Evolutionary conservation across 2,797 vertebrate species (phyloP).

Genomic region (Eleutherodactylus coqui): DNA sequence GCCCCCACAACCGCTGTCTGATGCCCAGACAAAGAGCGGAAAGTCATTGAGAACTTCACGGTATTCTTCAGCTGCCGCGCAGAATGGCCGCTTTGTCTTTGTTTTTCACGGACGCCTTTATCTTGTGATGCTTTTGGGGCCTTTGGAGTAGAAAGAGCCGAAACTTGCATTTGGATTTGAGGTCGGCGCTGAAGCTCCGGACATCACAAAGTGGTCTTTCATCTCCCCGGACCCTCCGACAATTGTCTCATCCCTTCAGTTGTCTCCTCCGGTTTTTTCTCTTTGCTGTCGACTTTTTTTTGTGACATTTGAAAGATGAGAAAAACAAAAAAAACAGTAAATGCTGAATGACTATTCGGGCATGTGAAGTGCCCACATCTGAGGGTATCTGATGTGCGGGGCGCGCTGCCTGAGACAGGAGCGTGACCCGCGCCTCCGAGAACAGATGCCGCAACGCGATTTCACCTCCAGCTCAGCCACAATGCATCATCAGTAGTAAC

Average conservation of each 20-base stretch:
- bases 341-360: slow-evolving; percentile 75
- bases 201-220: slow-evolving; percentile 95
- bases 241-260: slow-evolving; percentile 78
- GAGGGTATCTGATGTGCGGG: slow-evolving; percentile 68
- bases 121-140: slow-evolving; percentile 94
- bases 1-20: slow-evolving; percentile 88
- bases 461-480: background rate
- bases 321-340: slow-evolving; percentile 81
- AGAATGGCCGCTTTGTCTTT: slow-evolving; percentile 94
- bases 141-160: slow-evolving; percentile 96
- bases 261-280: slow-evolving; percentile 78
- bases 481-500: too few species aligned
- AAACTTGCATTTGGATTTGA: slow-evolving; percentile 90
- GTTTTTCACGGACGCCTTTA: slow-evolving; percentile 94
- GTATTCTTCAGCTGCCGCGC: slow-evolving; percentile 98
- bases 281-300: slow-evolving; percentile 90
- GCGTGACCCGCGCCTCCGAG: background rate
- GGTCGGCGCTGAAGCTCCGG: slow-evolving; percentile 84
- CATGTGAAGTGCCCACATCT: slow-evolving; percentile 80
- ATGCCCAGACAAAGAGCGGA: slow-evolving; percentile 92
- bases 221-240: slow-evolving; percentile 85
- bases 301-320: slow-evolving; percentile 87
- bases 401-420: background rate
- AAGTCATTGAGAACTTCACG: slow-evolving; percentile 91
- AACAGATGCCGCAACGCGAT: background rate